Evolutionary conservation across 2,888 invertebrate species (phyloP).

Genomic region (Napeogenes inachia): DNA sequence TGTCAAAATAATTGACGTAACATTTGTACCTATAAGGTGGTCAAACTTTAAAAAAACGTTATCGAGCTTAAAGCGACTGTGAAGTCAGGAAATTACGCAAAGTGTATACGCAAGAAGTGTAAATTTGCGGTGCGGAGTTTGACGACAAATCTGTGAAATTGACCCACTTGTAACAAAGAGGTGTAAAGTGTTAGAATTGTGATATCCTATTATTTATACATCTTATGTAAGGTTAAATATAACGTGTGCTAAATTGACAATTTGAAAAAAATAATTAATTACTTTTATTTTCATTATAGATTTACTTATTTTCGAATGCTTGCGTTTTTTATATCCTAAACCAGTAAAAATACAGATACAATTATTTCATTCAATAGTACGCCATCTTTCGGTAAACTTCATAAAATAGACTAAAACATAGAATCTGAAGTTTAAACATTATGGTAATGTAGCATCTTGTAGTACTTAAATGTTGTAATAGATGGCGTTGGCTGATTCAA

Average conservation of each 20-base stretch:
- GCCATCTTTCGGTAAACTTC: neutral
- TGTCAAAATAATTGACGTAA: no score
- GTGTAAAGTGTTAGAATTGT: neutral
- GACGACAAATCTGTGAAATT: constrained; percentile 25
- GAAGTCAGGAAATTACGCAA: constrained; percentile 44
- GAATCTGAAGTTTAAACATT: neutral
- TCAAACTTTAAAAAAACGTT: no score
- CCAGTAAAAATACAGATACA: neutral
- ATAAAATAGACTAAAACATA: neutral
- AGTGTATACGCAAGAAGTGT: constrained; percentile 42
- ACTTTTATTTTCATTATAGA: neutral
- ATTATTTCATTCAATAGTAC: neutral
- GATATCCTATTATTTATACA: constrained; percentile 9
- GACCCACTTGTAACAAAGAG: constrained; percentile 22
- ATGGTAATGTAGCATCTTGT: neutral
- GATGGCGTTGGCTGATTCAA: constrained; percentile 4
- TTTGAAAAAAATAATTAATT: neutral
- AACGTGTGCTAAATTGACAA: neutral
- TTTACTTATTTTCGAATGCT: neutral
- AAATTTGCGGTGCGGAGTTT: constrained; percentile 45
- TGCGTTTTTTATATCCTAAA: neutral
- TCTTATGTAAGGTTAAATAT: neutral
- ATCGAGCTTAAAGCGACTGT: neutral
- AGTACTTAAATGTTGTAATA: constrained; percentile 6
- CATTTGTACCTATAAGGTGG: no score